Percentiles rank a stretch among this genome's conserved stretches.
Conservation (phyloP, 2,888 invertebrate genomes). For the Drosophila robusta region DNA sequence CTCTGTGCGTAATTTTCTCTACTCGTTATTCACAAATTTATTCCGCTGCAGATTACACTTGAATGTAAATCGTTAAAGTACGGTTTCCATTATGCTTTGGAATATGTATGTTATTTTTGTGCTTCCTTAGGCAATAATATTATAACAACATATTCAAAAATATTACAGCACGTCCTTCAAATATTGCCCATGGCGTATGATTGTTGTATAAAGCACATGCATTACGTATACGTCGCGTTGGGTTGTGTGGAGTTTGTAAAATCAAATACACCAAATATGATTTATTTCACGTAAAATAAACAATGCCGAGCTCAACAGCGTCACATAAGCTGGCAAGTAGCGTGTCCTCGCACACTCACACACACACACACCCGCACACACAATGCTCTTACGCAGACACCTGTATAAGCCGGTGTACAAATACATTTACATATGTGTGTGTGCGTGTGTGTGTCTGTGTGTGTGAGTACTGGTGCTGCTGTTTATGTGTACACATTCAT, state of each 20-base stretch:
- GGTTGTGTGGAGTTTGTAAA: conserved; percentile 29
- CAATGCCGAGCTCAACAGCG: conserved; percentile 58
- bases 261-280: conserved; percentile 69
- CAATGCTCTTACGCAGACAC: conserved; percentile 35
- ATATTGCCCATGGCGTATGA: conserved; percentile 4
- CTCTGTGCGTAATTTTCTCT: not conserved
- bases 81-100: conserved; percentile 4
- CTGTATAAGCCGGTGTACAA: conserved; percentile 63
- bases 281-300: conserved; percentile 77
- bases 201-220: conserved; percentile 25
- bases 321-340: conserved; percentile 48
- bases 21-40: not conserved
- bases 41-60: not conserved
- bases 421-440: conserved; percentile 51
- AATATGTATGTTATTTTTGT: not conserved
- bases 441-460: conserved; percentile 15
- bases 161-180: conserved; percentile 7
- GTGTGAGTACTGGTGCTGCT: conserved; percentile 39
- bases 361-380: conserved; percentile 5
- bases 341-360: conserved; percentile 29
- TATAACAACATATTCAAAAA: conserved; percentile 1
- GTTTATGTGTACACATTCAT: conserved; percentile 80
- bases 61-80: conserved; percentile 1
- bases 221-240: conserved; percentile 23
- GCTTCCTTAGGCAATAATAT: conserved; percentile 1